phyloP scores from a whole-genome alignment of 2,113 vertebrate species.

The Microtus richardsoni region DNA sequence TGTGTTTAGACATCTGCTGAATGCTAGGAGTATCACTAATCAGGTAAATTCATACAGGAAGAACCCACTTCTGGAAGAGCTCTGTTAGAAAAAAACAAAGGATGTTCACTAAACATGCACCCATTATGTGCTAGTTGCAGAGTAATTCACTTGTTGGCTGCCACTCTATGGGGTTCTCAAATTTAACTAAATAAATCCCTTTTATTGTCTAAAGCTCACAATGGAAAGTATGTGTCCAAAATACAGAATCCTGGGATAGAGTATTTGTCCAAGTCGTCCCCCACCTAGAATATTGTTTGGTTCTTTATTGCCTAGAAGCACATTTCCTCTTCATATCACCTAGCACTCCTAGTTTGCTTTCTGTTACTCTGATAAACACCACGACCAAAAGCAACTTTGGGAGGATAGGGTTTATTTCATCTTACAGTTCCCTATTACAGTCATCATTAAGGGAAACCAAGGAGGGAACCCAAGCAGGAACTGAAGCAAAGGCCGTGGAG shows the following conservation, averaged over 20 bases:
- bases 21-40: not conserved
- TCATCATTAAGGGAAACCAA: too few relatives aligned
- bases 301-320: not conserved
- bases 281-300: not conserved
- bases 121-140: not conserved
- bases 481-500: not conserved
- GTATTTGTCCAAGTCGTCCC: not conserved
- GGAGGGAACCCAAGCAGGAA: not conserved
- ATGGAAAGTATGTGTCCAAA: not conserved
- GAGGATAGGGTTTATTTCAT: not conserved
- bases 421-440: not conserved
- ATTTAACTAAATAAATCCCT: not conserved
- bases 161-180: not conserved
- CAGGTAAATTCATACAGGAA: not conserved
- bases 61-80: not conserved
- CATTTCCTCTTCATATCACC: not conserved
- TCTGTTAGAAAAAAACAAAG: not conserved
- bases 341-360: not conserved
- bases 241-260: not conserved
- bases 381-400: not conserved
- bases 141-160: not conserved
- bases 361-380: not conserved
- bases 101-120: not conserved
- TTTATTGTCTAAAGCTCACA: not conserved
- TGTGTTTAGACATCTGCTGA: conserved; percentile 33